Conservation (phyloP, 2,797 vertebrate species). For the Gila robusta region DNA sequence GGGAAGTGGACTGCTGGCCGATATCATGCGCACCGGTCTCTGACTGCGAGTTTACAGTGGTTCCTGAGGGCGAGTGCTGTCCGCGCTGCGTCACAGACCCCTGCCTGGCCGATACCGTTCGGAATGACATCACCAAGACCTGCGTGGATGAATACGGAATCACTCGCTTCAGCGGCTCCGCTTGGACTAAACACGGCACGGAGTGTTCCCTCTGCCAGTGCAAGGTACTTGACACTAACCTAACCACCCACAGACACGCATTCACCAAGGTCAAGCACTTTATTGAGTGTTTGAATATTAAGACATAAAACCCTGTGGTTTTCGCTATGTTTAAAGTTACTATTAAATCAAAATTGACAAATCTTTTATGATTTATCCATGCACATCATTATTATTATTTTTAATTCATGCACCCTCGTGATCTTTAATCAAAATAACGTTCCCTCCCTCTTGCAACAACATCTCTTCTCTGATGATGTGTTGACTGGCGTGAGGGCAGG, state of each 20-base stretch:
- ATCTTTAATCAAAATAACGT: background rate
- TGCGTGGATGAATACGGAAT: slow-evolving; percentile 85
- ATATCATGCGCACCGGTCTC: slow-evolving; percentile 80
- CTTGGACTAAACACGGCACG: slow-evolving; percentile 88
- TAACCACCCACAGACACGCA: slow-evolving; percentile 28
- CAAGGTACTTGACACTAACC: slow-evolving; percentile 78
- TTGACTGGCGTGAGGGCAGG: background rate
- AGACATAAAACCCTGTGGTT: background rate
- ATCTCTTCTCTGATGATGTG: background rate
- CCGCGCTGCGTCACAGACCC: slow-evolving; percentile 84
- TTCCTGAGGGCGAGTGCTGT: slow-evolving; percentile 86
- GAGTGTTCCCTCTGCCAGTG: slow-evolving; percentile 90
- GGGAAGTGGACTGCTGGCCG: slow-evolving; percentile 90
- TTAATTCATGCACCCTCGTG: background rate
- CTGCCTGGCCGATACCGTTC: slow-evolving; percentile 84
- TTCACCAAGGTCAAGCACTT: background rate
- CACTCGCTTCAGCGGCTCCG: slow-evolving; percentile 86
- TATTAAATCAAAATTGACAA: background rate
- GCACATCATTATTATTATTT: background rate
- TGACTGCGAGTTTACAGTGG: slow-evolving; percentile 85
- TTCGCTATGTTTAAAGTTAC: background rate
- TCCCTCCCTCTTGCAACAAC: background rate
- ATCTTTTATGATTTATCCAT: background rate
- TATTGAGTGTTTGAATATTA: slow-evolving; percentile 7
- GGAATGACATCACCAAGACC: slow-evolving; percentile 88